These are phyloP conservation scores for Elaeidobius kamerunicus DNA, from an alignment of 2,888 invertebrate genomes.

Conservation along the genomic window DNA sequence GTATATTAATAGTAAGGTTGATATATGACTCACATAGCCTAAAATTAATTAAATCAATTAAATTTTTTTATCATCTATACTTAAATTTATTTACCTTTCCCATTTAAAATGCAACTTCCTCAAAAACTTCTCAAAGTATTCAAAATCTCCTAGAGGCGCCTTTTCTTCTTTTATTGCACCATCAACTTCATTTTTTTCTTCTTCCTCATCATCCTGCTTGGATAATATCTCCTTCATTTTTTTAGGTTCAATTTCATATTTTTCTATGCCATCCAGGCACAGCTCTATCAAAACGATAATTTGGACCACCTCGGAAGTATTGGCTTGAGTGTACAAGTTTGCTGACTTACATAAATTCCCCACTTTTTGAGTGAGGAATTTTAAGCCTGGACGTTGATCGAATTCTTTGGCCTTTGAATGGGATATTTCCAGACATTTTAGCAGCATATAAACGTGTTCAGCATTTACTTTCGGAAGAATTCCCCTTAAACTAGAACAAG, in stretches of 20 bases:
- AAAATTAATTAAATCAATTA: neutral
- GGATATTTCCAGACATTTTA: conserved; percentile 78
- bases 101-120: conserved; percentile 47
- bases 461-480: conserved; percentile 53
- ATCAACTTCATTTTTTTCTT: conserved; percentile 6
- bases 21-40: conserved; percentile 48
- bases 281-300: conserved; percentile 84
- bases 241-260: conserved; percentile 59
- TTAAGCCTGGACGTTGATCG: conserved; percentile 86
- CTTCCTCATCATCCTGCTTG: conserved; percentile 43
- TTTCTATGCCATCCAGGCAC: conserved; percentile 69
- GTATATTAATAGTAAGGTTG: conserved; percentile 46
- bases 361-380: conserved; percentile 92
- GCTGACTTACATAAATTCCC: conserved; percentile 82
- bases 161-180: conserved; percentile 29
- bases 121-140: conserved; percentile 48
- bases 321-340: conserved; percentile 89
- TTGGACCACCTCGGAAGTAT: conserved; percentile 88
- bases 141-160: conserved; percentile 42
- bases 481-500: conserved; percentile 42
- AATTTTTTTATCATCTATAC: no score
- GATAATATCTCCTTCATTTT: conserved; percentile 60
- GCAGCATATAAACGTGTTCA: conserved; percentile 64
- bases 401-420: conserved; percentile 81
- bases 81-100: conserved; percentile 42